Percentiles rank a stretch among this genome's conserved stretches.
These are phyloP conservation scores for Tanytarsus gracilentus DNA, from an alignment of 2,888 invertebrate species.

Conservation along the genomic window DNA sequence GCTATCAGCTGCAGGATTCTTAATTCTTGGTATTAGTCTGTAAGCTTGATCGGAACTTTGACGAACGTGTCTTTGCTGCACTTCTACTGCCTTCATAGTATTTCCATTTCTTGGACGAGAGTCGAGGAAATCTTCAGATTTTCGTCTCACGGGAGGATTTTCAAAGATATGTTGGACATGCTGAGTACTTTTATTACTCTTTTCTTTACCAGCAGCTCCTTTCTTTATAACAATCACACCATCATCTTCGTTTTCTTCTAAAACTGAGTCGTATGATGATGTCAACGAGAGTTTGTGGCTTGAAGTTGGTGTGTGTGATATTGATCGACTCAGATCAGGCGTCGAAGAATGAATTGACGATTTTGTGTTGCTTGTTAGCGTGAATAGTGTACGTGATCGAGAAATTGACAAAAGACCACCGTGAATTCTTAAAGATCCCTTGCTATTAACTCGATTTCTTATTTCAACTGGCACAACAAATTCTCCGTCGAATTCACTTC, in stretches of 20 bases:
- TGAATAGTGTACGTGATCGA: conserved; percentile 49
- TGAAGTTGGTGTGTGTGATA: conserved; percentile 38
- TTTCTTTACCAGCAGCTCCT: conserved; percentile 19
- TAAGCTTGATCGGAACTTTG: conserved; percentile 19
- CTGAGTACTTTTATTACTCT: conserved; percentile 23
- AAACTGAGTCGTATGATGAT: conserved; percentile 35
- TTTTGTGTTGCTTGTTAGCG: conserved; percentile 36
- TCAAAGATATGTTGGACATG: conserved; percentile 30
- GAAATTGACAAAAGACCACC: conserved; percentile 47
- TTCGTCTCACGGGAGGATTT: conserved; percentile 30
- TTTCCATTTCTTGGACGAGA: conserved; percentile 21
- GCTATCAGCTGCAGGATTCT: neutral
- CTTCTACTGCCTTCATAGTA: neutral
- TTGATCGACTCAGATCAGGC: conserved; percentile 41
- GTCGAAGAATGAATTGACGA: conserved; percentile 39
- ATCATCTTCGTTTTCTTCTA: conserved; percentile 32
- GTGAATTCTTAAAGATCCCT: conserved; percentile 34
- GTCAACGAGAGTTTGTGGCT: conserved; percentile 30
- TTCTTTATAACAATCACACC: conserved; percentile 16
- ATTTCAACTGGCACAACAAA: conserved; percentile 39
- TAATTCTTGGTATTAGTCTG: conserved; percentile 23
- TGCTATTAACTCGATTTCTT: conserved; percentile 32
- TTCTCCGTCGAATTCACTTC: conserved; percentile 36
- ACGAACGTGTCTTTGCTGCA: neutral
- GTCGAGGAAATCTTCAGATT: conserved; percentile 30